Evolutionary conservation across 2,888 invertebrate genomes (phyloP), one percentile per base, ranked within the genome.

Genomic region (Mythimna albipuncta): DNA sequence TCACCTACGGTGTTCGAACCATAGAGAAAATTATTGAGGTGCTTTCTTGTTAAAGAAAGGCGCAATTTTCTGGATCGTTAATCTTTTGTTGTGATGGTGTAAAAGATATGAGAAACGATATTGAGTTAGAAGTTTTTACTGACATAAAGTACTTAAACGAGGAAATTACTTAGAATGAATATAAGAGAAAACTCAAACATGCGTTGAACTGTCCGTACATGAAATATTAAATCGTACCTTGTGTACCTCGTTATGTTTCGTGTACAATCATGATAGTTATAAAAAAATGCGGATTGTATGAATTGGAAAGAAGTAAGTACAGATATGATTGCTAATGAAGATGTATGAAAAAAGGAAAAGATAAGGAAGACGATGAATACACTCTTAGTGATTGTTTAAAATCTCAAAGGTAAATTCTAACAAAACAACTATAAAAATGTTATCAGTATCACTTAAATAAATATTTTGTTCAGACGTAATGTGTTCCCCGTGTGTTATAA

Each of bases 31-130:
- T 65, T 47, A n/a, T 64, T 44, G 41, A n/a, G 10, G n/a, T 47
- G 59, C 26, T 77, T 64, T 82, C 67, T 62, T 67, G 16, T 32
- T 54, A 3, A 64, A 61, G 81, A 68, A 21, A 80, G 50, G 57
- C 2, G 47, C 35, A 16, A 64, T 64, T 68, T 75, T 52, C 75
- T 64, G 41, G 59, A 38, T 74, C 59, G 35, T 79, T 72, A 47
- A 72, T 54, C 50, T 64, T 64, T 50, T 59, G 41, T n/a, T 64
- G 52, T 52, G 54, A 35, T 55, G 35, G 35, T 55, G 63, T 67
- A 21, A 35, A 52, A 54, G 16, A 13, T 65, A 26, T 50, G 7
- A 50, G 52, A 38, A 13, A 26, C 9, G 19, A 6, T 59, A 52
- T 65, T n/a, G 19, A 35, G 10, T 62, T 38, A 54, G 2, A 41